phyloP scores from a whole-genome alignment of 2,888 invertebrate species.

The Heliconius hortense region DNA sequence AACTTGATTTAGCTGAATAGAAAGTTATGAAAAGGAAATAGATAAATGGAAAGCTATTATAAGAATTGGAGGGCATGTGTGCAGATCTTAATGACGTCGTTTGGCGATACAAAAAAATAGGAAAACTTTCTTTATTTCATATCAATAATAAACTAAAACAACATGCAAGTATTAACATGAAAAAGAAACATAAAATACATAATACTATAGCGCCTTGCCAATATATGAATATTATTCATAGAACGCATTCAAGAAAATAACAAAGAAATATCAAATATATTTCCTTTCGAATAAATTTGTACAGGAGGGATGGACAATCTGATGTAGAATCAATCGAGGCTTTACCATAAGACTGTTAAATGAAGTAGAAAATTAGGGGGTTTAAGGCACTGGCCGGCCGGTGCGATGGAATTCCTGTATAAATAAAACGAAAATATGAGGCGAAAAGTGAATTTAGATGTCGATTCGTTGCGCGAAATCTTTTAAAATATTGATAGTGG shows the following conservation, averaged over 20 bases:
- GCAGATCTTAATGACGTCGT: not conserved
- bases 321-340: conserved; percentile 75
- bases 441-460: conserved; percentile 43
- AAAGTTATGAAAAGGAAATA: too few relatives aligned
- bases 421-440: conserved; percentile 44
- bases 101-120: not conserved
- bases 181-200: not conserved
- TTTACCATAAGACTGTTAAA: conserved; percentile 75
- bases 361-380: conserved; percentile 77
- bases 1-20: too few relatives aligned
- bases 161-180: not conserved
- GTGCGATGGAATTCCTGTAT: conserved; percentile 45
- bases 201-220: not conserved
- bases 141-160: not conserved
- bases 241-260: conserved; percentile 11
- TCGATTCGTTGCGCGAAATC: conserved; percentile 35
- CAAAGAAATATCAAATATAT: conserved; percentile 25
- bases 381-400: conserved; percentile 63
- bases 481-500: conserved; percentile 29
- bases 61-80: not conserved
- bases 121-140: not conserved
- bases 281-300: conserved; percentile 52
- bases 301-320: conserved; percentile 61
- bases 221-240: conserved; percentile 20
- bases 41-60: not conserved